A percentile compares a stretch with the other conserved stretches of the same genome.
phyloP scores from a whole-genome alignment of 2,797 vertebrate genomes.

The Cirrhinus molitorella region DNA sequence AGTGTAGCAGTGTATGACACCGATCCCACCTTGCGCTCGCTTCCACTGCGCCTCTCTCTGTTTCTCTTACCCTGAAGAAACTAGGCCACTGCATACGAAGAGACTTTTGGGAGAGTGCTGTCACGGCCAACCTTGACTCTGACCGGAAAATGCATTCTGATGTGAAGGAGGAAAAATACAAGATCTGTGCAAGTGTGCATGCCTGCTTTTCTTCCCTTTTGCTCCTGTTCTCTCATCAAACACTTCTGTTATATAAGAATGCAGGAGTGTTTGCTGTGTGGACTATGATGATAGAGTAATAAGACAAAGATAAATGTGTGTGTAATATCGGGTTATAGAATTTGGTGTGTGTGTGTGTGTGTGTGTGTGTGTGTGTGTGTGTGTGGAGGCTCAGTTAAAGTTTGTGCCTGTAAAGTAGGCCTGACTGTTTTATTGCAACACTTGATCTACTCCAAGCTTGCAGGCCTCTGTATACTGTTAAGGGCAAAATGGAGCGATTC shows the following conservation, averaged over 20 bases:
- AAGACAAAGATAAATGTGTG: slow-evolving; percentile 59
- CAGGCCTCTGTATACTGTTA: slow-evolving; percentile 77
- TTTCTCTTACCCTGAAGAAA: background rate
- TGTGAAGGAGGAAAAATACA: slow-evolving; percentile 34
- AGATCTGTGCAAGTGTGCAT: background rate
- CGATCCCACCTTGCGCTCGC: slow-evolving; percentile 37
- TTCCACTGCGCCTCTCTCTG: slow-evolving; percentile 59
- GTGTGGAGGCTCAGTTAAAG: slow-evolving; percentile 50
- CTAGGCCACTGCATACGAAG: slow-evolving; percentile 35
- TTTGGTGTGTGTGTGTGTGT: slow-evolving; percentile 27
- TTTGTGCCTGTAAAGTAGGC: slow-evolving; percentile 47
- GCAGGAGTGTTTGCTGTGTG: slow-evolving; percentile 54
- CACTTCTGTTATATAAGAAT: slow-evolving; percentile 59
- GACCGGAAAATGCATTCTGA: slow-evolving; percentile 37
- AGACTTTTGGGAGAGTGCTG: slow-evolving; percentile 19
- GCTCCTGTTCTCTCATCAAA: slow-evolving; percentile 23
- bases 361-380: slow-evolving; percentile 38
- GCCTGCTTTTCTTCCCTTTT: background rate
- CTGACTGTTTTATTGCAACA: slow-evolving; percentile 81
- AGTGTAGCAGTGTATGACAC: slow-evolving; percentile 36
- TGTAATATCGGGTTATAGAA: slow-evolving; percentile 36
- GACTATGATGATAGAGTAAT: slow-evolving; percentile 59
- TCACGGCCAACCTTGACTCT: slow-evolving; percentile 39
- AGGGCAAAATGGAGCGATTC: slow-evolving; percentile 61
- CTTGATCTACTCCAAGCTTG: slow-evolving; percentile 79